Conservation (phyloP, 2,888 invertebrate species). For the Xylota sylvarum region DNA sequence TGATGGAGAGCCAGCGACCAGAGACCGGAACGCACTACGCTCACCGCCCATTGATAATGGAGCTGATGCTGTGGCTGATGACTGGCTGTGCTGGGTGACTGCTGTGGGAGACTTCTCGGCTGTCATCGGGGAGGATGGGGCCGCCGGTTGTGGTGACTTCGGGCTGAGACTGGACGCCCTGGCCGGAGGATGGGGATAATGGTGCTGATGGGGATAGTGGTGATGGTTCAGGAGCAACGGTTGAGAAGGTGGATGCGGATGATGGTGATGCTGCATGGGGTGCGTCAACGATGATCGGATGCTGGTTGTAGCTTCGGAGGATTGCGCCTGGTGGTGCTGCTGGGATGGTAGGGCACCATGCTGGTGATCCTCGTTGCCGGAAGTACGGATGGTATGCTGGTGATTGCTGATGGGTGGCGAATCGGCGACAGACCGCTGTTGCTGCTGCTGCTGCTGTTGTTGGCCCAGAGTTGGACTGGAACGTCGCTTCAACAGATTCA, state of each 20-base stretch:
- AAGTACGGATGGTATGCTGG: constrained; percentile 76
- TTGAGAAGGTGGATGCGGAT: constrained; percentile 81
- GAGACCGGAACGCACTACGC: constrained; percentile 94
- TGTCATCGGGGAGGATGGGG: constrained; percentile 78
- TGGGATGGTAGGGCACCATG: constrained; percentile 65
- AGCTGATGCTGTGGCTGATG: constrained; percentile 81
- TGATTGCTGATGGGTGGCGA: constrained; percentile 84
- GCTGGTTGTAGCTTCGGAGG: constrained; percentile 77
- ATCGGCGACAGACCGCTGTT: constrained; percentile 80
- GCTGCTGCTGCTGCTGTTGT: constrained; percentile 83
- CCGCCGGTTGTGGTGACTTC: constrained; percentile 83
- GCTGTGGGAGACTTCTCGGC: constrained; percentile 78
- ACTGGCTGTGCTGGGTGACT: constrained; percentile 79
- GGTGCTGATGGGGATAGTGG: constrained; percentile 69
- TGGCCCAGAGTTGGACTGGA: constrained; percentile 82
- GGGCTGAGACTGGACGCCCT: constrained; percentile 69
- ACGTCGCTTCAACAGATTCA: constrained; percentile 95
- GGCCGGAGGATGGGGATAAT: constrained; percentile 70
- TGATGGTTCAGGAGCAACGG: constrained; percentile 68
- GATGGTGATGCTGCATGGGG: constrained; percentile 80
- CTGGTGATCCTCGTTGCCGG: constrained; percentile 72
- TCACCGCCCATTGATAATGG: constrained; percentile 92
- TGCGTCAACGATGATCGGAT: constrained; percentile 79
- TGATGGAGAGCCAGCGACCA: constrained; percentile 88
- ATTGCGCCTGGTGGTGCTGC: constrained; percentile 48